Evolutionary conservation across 2,888 invertebrate species (phyloP).

Genomic region (Scelioninae gen. 1): DNA sequence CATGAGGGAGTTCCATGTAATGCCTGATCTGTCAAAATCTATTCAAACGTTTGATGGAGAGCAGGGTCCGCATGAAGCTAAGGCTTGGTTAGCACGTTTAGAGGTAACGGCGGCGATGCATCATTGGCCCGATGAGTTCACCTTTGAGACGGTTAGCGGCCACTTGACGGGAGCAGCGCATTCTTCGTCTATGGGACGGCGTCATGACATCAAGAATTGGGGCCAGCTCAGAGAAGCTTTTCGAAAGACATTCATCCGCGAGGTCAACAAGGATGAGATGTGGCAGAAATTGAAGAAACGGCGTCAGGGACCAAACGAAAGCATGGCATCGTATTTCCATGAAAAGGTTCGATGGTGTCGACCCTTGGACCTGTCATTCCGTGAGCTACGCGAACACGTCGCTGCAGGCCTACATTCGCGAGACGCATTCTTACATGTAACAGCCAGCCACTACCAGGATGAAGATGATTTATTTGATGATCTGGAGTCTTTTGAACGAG

Average conservation of each 20-base stretch:
- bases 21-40: too few species aligned
- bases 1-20: too few species aligned
- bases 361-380: slow-evolving; percentile 26
- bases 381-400: slow-evolving; percentile 45
- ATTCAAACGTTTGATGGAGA: too few species aligned
- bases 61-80: too few species aligned
- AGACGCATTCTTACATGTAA: slow-evolving; percentile 10
- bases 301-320: slow-evolving; percentile 32
- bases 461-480: slow-evolving; percentile 16
- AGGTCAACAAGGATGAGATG: slow-evolving; percentile 25
- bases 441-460: not conserved
- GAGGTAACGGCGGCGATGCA: slow-evolving; percentile 18
- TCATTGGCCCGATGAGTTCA: slow-evolving; percentile 56
- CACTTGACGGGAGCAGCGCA: slow-evolving; percentile 50
- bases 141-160: slow-evolving; percentile 49
- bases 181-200: slow-evolving; percentile 35
- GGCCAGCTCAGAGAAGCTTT: slow-evolving; percentile 18
- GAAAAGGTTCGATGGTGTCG: slow-evolving; percentile 49
- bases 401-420: slow-evolving; percentile 35
- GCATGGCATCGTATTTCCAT: slow-evolving; percentile 43
- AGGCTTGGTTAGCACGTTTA: not conserved
- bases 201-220: slow-evolving; percentile 15
- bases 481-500: not conserved
- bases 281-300: slow-evolving; percentile 49
- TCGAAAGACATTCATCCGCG: slow-evolving; percentile 24